Evolutionary conservation across 2,888 invertebrate genomes (phyloP).

Genomic region (Cylindroiulus punctatus): DNA sequence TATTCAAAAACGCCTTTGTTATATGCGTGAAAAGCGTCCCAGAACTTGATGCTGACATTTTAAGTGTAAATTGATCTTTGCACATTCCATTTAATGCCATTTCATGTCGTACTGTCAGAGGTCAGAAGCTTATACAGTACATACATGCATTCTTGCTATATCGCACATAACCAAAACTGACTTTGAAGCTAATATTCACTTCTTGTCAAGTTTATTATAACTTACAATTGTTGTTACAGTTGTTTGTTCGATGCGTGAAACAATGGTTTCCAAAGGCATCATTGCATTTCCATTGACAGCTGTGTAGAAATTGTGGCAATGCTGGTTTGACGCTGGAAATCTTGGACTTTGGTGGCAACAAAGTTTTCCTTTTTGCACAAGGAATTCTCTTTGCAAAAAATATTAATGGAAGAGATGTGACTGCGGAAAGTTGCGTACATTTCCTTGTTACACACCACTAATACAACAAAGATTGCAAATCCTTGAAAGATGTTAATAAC

Average conservation of each 20-base stretch:
- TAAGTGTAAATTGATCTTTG: no score
- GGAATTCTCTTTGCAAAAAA: not conserved
- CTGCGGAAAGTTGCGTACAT: not conserved
- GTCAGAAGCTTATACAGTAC: no score
- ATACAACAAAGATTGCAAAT: constrained; percentile 32
- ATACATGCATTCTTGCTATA: no score
- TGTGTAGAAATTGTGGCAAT: not conserved
- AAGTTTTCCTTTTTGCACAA: not conserved
- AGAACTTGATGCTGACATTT: not conserved
- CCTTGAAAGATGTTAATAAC: not conserved
- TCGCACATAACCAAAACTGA: no score
- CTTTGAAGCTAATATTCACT: no score
- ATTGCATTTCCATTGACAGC: not conserved
- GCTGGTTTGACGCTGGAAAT: not conserved
- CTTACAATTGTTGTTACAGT: no score
- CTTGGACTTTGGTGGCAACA: not conserved
- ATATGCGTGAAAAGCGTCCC: not conserved
- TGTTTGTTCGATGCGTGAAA: no score
- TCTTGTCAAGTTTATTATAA: no score
- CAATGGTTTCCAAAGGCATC: no score
- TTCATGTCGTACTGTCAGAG: no score
- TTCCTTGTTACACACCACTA: not conserved
- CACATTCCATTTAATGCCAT: no score
- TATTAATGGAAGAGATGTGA: not conserved
- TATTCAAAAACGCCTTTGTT: not conserved